Evolutionary conservation across 2,113 vertebrate genomes (phyloP).

Genomic region (Colius striatus): DNA sequence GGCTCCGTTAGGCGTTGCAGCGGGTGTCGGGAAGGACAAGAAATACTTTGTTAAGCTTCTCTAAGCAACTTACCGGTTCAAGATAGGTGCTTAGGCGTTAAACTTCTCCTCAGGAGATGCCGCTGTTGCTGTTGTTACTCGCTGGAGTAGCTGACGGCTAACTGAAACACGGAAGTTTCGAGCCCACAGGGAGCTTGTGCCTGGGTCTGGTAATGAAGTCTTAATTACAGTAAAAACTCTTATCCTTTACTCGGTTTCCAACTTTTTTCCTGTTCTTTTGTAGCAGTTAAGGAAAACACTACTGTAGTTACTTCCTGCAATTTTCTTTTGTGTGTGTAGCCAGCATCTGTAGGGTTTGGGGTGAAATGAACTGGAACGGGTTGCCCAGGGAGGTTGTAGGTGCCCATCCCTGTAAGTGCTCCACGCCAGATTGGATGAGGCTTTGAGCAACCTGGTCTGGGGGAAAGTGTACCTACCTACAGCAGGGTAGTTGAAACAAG

Average conservation of each 20-base stretch:
- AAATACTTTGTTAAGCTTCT: accelerated
- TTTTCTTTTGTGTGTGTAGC: accelerated
- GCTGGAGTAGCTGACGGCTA: too few species aligned
- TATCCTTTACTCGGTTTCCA: accelerated
- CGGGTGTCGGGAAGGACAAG: accelerated
- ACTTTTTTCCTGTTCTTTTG: accelerated
- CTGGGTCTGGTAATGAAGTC: accelerated
- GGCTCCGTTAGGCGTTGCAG: accelerated
- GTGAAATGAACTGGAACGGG: too few species aligned
- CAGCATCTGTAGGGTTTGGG: accelerated
- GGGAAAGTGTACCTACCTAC: too few species aligned
- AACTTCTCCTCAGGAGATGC: not conserved
- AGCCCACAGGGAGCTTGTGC: accelerated
- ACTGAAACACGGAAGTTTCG: accelerated
- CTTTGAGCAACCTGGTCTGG: too few species aligned
- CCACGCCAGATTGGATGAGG: too few species aligned
- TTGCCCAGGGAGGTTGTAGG: too few species aligned
- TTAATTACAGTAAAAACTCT: too few species aligned
- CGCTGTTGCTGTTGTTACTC: too few species aligned
- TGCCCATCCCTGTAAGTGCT: too few species aligned
- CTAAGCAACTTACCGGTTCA: accelerated
- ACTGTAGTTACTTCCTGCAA: not conserved
- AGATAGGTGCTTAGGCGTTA: accelerated
- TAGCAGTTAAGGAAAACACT: too few species aligned
- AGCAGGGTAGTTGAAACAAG: too few species aligned